These are phyloP conservation scores for Festucalex cinctus DNA, from an alignment of 2,113 vertebrate species.

Conservation along the genomic window DNA sequence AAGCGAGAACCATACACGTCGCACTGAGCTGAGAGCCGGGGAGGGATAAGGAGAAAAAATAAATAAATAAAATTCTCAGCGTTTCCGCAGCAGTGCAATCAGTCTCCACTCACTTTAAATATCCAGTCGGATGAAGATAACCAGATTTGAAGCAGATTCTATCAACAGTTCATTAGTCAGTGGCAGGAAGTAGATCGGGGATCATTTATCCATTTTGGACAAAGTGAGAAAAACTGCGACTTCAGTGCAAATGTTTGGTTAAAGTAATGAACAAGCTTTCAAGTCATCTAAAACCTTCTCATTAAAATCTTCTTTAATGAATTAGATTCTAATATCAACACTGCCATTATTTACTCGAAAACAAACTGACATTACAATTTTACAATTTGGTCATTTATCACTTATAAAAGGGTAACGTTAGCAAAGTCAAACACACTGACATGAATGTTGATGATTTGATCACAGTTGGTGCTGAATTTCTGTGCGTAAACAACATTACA, in stretches of 20 bases:
- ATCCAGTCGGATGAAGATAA: not conserved
- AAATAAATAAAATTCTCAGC: not conserved
- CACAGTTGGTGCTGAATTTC: too few species aligned
- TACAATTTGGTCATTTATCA: too few species aligned
- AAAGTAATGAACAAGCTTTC: too few species aligned
- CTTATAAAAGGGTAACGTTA: too few species aligned
- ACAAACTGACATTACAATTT: too few species aligned
- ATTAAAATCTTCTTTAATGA: too few species aligned
- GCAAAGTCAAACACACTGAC: too few species aligned
- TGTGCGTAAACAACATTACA: too few species aligned
- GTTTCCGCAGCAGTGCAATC: constrained; percentile 1
- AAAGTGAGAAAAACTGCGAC: not conserved
- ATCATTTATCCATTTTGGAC: constrained; percentile 11
- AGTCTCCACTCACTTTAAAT: constrained; percentile 3
- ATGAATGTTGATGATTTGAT: too few species aligned
- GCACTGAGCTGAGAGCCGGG: not conserved
- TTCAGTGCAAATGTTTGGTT: not conserved
- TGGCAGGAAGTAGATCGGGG: not conserved
- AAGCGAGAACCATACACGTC: not conserved
- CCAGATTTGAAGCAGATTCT: constrained; percentile 13
- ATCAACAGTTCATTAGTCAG: constrained; percentile 26
- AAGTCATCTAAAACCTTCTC: too few species aligned
- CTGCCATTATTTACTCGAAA: too few species aligned
- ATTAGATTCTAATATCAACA: too few species aligned
- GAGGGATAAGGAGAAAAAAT: not conserved